Conservation (phyloP, 2,797 vertebrate genomes). For the Sebastes oblongus region DNA sequence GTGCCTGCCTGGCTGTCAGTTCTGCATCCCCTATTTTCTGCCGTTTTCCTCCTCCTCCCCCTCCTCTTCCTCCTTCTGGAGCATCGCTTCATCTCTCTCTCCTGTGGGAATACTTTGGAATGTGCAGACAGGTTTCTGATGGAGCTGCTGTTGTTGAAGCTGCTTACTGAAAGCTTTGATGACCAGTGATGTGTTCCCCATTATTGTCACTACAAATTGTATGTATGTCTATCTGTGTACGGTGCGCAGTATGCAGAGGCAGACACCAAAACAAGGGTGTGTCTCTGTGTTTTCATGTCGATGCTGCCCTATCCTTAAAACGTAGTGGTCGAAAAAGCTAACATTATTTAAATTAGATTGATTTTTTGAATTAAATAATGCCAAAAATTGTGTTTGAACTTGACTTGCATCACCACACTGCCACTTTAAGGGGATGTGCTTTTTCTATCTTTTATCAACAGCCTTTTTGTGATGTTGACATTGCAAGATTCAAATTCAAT, state of each 20-base stretch:
- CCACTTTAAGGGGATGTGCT: not conserved
- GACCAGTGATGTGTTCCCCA: constrained; percentile 54
- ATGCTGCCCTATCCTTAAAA: not conserved
- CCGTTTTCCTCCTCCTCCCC: constrained; percentile 41
- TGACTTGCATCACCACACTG: not conserved
- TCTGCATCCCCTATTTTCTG: constrained; percentile 65
- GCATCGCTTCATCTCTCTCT: constrained; percentile 64
- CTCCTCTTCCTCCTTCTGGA: constrained; percentile 46
- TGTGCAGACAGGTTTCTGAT: constrained; percentile 71
- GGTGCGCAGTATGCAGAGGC: not conserved
- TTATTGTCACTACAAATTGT: constrained; percentile 43
- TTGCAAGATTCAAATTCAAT: constrained; percentile 48
- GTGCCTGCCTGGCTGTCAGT: constrained; percentile 68
- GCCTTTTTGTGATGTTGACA: constrained; percentile 43
- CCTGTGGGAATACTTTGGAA: constrained; percentile 68
- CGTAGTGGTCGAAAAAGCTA: not conserved
- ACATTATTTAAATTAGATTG: not conserved
- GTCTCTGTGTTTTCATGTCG: constrained; percentile 1
- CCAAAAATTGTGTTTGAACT: not conserved
- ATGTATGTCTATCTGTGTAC: constrained; percentile 1
- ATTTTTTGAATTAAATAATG: not conserved
- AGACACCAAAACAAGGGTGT: constrained; percentile 24
- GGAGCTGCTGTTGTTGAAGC: constrained; percentile 62
- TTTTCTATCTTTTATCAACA: constrained; percentile 12
- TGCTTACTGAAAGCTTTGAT: constrained; percentile 64